A percentile compares a stretch with the other conserved stretches of the same genome.
phyloP scores from a whole-genome alignment of 2,113 vertebrate species.

The Gavia stellata region DNA sequence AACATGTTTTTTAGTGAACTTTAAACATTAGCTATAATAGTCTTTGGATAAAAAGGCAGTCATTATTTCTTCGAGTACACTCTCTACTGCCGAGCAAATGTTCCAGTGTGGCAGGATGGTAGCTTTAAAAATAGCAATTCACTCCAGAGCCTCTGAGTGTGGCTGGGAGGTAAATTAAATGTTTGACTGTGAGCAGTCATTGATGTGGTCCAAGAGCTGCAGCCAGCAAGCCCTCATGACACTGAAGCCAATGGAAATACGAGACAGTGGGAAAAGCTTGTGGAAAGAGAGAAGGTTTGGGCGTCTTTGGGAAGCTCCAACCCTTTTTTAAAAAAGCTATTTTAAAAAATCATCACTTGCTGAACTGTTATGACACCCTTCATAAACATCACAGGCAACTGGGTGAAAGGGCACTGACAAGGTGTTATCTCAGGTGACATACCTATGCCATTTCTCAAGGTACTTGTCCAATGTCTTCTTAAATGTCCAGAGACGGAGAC shows the following conservation, averaged over 20 bases:
- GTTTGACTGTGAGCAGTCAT: conserved; percentile 30
- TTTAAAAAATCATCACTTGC: conserved; percentile 1
- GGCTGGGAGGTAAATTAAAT: conserved; percentile 42
- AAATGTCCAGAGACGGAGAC: background rate
- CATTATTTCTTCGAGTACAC: conserved; percentile 48
- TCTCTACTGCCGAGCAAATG: conserved; percentile 29
- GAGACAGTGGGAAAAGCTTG: background rate
- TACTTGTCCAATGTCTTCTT: background rate
- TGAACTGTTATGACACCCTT: background rate
- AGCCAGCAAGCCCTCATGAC: background rate
- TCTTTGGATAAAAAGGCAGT: conserved; percentile 44
- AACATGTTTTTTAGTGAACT: conserved; percentile 48
- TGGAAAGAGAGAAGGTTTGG: background rate
- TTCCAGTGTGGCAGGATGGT: conserved; percentile 30
- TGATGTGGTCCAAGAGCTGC: conserved; percentile 29
- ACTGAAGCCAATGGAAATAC: background rate
- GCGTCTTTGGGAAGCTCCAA: background rate
- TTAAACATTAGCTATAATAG: conserved; percentile 50
- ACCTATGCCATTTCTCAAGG: background rate
- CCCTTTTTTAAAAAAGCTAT: background rate
- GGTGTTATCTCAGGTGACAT: background rate
- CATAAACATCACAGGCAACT: background rate
- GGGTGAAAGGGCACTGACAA: background rate
- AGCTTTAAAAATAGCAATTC: conserved; percentile 52
- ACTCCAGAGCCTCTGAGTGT: background rate